Conservation (phyloP, 2,113 vertebrate species). For the Heterochromis multidens region DNA sequence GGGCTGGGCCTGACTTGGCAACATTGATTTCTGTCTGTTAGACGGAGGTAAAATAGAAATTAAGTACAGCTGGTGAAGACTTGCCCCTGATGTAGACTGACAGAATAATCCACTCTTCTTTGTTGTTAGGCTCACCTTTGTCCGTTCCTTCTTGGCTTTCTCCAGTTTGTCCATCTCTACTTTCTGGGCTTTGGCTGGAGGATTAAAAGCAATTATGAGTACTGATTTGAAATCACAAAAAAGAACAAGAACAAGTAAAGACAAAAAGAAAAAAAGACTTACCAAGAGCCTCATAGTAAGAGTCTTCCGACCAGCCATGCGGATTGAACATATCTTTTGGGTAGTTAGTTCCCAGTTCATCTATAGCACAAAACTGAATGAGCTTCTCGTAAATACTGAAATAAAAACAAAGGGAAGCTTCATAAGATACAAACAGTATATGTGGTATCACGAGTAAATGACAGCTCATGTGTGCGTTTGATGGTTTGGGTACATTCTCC, state of each 20-base stretch:
- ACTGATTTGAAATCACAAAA: not conserved
- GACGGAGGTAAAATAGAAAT: slow-evolving; percentile 4
- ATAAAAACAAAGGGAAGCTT: not conserved
- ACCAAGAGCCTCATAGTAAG: slow-evolving; percentile 94
- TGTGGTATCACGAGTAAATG: not conserved
- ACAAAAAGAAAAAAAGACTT: not conserved
- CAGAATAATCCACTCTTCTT: not conserved
- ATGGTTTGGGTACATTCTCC: not conserved
- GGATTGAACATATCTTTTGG: slow-evolving; percentile 99
- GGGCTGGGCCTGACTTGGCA: slow-evolving; percentile 28
- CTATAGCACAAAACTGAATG: slow-evolving; percentile 96
- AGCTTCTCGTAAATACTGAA: slow-evolving; percentile 97
- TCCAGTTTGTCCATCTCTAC: slow-evolving; percentile 98
- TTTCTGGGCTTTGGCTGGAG: slow-evolving; percentile 94
- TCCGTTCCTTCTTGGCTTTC: slow-evolving; percentile 96
- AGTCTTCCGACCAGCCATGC: slow-evolving; percentile 97
- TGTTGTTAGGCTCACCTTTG: slow-evolving; percentile 80
- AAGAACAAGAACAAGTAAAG: not conserved
- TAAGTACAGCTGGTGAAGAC: slow-evolving; percentile 44
- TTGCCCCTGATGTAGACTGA: slow-evolving; percentile 34
- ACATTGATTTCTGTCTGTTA: not conserved
- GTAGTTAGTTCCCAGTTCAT: slow-evolving; percentile 97
- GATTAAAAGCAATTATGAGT: not conserved
- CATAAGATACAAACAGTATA: not conserved
- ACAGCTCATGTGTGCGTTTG: not conserved